Conservation (phyloP, 2,797 vertebrate genomes). For the Karalla daura region DNA sequence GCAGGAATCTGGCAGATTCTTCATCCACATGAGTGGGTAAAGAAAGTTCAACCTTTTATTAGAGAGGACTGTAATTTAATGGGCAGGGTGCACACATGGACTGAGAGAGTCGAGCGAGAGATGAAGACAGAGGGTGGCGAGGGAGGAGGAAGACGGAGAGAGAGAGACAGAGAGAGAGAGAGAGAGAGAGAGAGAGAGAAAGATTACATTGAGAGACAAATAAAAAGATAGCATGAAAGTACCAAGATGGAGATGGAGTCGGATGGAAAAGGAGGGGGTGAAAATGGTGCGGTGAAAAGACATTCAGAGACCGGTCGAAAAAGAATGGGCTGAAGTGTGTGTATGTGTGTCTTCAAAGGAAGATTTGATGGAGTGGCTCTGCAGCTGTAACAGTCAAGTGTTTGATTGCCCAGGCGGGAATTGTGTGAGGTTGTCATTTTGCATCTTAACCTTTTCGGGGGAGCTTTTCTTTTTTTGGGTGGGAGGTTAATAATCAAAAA, state of each 20-base stretch:
- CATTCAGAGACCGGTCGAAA: slow-evolving; percentile 54
- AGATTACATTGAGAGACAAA: slow-evolving; percentile 67
- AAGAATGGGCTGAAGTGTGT: slow-evolving; percentile 18
- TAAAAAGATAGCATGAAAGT: slow-evolving; percentile 55
- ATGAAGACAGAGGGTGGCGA: slow-evolving; percentile 56
- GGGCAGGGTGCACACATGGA: slow-evolving; percentile 84
- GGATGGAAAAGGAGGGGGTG: slow-evolving; percentile 41
- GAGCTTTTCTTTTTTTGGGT: slow-evolving; percentile 63
- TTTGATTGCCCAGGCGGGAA: slow-evolving; percentile 69
- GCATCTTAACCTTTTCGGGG: slow-evolving; percentile 78
- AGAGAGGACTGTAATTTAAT: slow-evolving; percentile 91
- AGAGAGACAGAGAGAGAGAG: slow-evolving; percentile 42
- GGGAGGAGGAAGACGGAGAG: slow-evolving; percentile 18
- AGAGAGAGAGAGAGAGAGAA: slow-evolving; percentile 25
- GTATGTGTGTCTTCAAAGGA: slow-evolving; percentile 20
- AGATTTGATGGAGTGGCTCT: slow-evolving; percentile 66
- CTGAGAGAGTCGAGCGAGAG: slow-evolving; percentile 50
- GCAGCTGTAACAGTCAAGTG: slow-evolving; percentile 77
- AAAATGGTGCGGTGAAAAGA: slow-evolving; percentile 38
- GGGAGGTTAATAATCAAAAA: slow-evolving; percentile 85
- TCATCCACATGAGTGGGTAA: slow-evolving; percentile 88
- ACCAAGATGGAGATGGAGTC: slow-evolving; percentile 51
- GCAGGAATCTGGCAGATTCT: slow-evolving; percentile 85
- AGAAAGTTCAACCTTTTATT: slow-evolving; percentile 91
- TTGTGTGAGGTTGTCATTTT: slow-evolving; percentile 82